Evolutionary conservation across 1,140 invertebrate species (phyloP).

Genomic region (Caligus rogercresseyi): DNA sequence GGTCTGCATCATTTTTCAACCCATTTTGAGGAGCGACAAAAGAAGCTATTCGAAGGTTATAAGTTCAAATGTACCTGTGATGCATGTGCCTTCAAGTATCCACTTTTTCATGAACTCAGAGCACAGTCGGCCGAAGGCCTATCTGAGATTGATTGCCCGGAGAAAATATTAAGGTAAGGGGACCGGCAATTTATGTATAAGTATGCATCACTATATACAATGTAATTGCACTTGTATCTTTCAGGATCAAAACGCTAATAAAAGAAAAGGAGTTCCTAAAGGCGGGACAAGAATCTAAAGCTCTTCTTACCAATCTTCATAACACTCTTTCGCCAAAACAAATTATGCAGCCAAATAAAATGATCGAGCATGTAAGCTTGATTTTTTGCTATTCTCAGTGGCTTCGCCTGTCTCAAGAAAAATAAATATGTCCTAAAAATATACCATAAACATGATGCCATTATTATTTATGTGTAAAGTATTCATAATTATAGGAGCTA

Average conservation of each 20-base stretch:
- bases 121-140: background rate
- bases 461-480: too few relatives aligned
- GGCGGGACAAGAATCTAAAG: background rate
- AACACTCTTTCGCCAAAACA: background rate
- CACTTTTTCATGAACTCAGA: conserved; percentile 13
- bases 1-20: conserved; percentile 12
- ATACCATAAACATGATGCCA: too few relatives aligned
- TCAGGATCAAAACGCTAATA: background rate
- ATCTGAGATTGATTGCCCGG: background rate
- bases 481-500: too few relatives aligned
- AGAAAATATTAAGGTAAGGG: background rate
- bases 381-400: background rate
- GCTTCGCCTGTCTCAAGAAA: background rate
- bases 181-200: background rate
- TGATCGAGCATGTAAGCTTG: background rate
- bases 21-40: background rate
- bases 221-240: background rate
- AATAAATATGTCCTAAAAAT: too few relatives aligned
- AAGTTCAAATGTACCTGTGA: conserved; percentile 4
- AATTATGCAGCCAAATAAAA: background rate
- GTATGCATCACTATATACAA: background rate
- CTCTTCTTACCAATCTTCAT: background rate
- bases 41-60: background rate
- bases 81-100: conserved; percentile 5
- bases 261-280: background rate